A percentile compares a stretch with the other conserved stretches of the same genome.
Conservation (phyloP, 2,113 vertebrate genomes). For the Spheniscus mendiculus region DNA sequence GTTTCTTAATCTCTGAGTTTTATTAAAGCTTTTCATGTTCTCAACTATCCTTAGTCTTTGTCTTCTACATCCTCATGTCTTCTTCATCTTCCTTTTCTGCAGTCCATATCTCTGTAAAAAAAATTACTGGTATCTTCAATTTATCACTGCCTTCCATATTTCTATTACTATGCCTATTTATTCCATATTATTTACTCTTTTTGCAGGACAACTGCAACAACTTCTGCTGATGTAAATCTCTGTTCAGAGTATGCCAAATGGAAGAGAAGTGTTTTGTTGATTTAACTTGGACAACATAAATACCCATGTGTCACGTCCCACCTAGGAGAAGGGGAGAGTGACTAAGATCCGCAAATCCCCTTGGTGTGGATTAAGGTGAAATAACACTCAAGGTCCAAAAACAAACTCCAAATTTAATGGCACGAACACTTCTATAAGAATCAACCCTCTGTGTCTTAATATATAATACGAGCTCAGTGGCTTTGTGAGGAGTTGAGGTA, state of each 20-base stretch:
- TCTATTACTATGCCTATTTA: neutral
- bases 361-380: too few species aligned
- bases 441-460: too few species aligned
- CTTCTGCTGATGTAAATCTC: neutral
- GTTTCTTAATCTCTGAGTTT: neutral
- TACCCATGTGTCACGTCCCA: too few species aligned
- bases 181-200: neutral
- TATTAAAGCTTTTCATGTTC: neutral
- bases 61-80: neutral
- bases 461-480: too few species aligned
- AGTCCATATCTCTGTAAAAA: neutral
- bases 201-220: neutral
- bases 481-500: too few species aligned
- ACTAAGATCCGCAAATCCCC: too few species aligned
- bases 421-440: too few species aligned
- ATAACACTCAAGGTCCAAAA: too few species aligned
- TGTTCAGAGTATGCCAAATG: neutral
- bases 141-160: neutral
- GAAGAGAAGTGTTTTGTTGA: neutral
- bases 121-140: neutral
- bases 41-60: neutral
- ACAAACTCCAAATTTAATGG: too few species aligned
- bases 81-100: neutral
- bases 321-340: too few species aligned
- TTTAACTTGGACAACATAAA: neutral